Evolutionary conservation across 2,113 vertebrate species (phyloP), one percentile per base, ranked within the genome.

Genomic region (Pandion haliaetus): DNA sequence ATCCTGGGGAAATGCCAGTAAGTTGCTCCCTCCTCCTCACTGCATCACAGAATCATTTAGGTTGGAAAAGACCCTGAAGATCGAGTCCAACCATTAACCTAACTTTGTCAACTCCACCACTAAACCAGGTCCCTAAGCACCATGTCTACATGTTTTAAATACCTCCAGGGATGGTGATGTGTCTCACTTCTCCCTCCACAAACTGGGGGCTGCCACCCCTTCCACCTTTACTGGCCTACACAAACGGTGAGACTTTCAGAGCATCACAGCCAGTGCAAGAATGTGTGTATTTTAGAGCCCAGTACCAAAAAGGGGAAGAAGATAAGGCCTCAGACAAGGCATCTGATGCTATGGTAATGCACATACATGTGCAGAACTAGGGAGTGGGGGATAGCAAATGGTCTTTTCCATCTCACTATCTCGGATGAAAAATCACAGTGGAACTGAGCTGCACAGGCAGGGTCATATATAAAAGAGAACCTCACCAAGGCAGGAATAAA

Each of bases 61-160:
- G 32, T 36, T 77, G 47, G 58, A 80, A 86, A 86, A 88, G 29
- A 72, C 66, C 9, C 38, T 57, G 62, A 58, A 58, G 21, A 76
- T 34, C 13, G 2, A 65, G 40, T 59, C 20, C 38, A 58, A 8
- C 38, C 1, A 3, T 38, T 57, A 62, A 49, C 34, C 32, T 49
- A 44, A 17, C 28, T 36, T 5, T 55, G 40, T 23, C 17, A 62
- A 18, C 5, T 42, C 40, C 20, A 42, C 29, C 21, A 28, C 50
- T 80, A 50, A 71, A 13, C 57, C 8, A 8, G 12, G 11, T 86
- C 31, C 44, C 28, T 63, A 49, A 38, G 34, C 0, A 2, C 11
- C 42, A 21, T 0, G 0, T 18, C 25, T 63, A 9, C 16, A 2
- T 1, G 20, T 73, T 62, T 87, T 5, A 26, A 72, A 49, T 20